Base-by-base conservation (phyloP, 2,797 vertebrate species). In the Ctenopoma kingsleyae region DNA sequence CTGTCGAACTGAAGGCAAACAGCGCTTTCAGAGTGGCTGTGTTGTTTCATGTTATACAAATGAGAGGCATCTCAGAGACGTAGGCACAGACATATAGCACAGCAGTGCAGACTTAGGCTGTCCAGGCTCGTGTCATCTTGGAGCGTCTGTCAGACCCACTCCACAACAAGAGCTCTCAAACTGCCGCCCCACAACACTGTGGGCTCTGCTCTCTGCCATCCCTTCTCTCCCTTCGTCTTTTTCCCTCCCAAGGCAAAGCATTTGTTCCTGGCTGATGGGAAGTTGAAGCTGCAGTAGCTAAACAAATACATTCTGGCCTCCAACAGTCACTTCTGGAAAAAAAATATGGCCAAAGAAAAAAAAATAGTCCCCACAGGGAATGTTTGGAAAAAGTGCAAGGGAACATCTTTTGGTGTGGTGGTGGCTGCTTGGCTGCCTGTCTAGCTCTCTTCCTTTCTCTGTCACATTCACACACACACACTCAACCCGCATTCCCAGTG, bases 341-440 rank as follows among this genome's bases (percentile, higher is more conserved):
- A 67, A 76, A 82, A 65, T 70, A 64, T 63, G 67, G 76, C 78
- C 84, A 74, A 79, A 43, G 7, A 41, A 75, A 67, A 78, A 83
- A 88, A 80, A 83, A 86, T 80, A 55, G 63, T 16, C 15, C 89
- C 93, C 72, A 77, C 69, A 87, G 92, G 82, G 6, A 77, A 58
- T 89, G 90, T 94, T 94, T 86, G 62, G 85, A 92, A 93, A 86
- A 94, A 93, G 93, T 78, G 85, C 71, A 85, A 90, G 76, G 70
- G 86, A 94, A 83, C 87, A 90, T 92, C 84, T 88, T 83, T 79
- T 78, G 81, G 82, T 90, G 80, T 79, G 68, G 82, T 87, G 89
- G 88, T 90, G 91, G 83, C 89, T 88, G 89, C 70, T 70, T 80
- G 76, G 78, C 80, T 90, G 59, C 23, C 79, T 77, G 63, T 44